Evolutionary conservation across 2,888 invertebrate species (phyloP).

Genomic region (Parnassius mnemosyne): DNA sequence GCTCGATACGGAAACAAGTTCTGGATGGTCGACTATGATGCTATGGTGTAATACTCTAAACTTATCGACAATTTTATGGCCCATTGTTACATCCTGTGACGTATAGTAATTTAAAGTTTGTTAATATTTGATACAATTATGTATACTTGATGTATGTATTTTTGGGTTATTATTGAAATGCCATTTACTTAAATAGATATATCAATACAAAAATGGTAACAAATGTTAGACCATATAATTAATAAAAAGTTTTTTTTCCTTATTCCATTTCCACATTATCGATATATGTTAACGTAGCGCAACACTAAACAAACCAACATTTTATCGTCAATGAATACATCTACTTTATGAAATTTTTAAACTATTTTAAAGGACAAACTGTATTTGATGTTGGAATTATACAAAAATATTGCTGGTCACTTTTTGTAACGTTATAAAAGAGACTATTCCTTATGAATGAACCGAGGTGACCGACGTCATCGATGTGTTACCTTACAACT

Average conservation of each 20-base stretch:
- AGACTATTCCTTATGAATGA: conserved; percentile 73
- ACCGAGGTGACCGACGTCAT: conserved; percentile 50
- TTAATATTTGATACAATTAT: too few relatives aligned
- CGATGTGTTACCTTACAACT: conserved; percentile 51
- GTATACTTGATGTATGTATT: too few relatives aligned
- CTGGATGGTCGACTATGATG: conserved; percentile 63
- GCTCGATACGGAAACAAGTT: conserved; percentile 62
- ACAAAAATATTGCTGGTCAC: conserved; percentile 46
- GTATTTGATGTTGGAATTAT: conserved; percentile 32
- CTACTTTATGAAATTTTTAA: conserved; percentile 13
- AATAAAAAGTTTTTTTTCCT: too few relatives aligned
- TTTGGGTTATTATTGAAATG: too few relatives aligned
- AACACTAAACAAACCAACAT: conserved; percentile 18
- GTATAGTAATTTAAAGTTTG: too few relatives aligned
- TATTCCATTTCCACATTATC: background rate
- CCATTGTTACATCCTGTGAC: too few relatives aligned
- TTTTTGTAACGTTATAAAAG: conserved; percentile 62
- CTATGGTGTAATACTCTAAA: conserved; percentile 64
- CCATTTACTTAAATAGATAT: too few relatives aligned
- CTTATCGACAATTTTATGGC: conserved; percentile 64
- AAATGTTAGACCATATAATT: too few relatives aligned
- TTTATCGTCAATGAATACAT: conserved; percentile 10
- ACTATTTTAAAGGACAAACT: conserved; percentile 34
- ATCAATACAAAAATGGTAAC: too few relatives aligned
- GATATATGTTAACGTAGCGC: conserved; percentile 1